phyloP scores from a whole-genome alignment of 2,113 vertebrate species.

The Leptosomus discolor region DNA sequence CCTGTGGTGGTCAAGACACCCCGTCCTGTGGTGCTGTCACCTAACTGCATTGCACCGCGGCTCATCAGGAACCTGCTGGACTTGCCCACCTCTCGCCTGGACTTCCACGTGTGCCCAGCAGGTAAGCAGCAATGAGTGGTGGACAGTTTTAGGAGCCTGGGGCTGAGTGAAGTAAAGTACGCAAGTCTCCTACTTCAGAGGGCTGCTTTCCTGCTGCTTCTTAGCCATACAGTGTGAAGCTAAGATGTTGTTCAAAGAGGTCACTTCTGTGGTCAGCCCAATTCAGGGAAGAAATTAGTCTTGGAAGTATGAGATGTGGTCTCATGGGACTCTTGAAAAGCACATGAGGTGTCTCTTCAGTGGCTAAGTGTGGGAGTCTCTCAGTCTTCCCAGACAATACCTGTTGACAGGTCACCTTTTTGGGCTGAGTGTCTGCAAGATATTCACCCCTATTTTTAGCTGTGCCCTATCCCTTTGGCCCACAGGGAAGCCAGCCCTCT shows the following conservation, averaged over 20 bases:
- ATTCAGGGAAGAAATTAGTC: neutral
- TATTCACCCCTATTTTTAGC: neutral
- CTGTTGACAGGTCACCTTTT: neutral
- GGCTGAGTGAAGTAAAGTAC: neutral
- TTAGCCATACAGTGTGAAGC: neutral
- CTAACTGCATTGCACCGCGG: slow-evolving; percentile 80
- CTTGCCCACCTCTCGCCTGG: slow-evolving; percentile 84
- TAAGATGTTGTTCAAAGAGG: neutral
- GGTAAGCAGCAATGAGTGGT: slow-evolving; percentile 62
- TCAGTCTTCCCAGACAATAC: neutral
- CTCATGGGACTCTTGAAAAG: neutral
- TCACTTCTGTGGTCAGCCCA: neutral
- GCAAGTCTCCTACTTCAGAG: neutral
- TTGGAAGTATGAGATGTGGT: neutral
- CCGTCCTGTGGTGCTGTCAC: slow-evolving; percentile 87
- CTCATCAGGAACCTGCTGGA: slow-evolving; percentile 90
- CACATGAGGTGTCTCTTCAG: neutral
- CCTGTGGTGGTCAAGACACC: slow-evolving; percentile 74
- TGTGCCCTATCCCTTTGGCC: neutral
- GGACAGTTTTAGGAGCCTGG: neutral
- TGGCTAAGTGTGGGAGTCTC: neutral
- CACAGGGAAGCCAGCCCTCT: neutral
- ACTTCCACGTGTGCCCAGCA: slow-evolving; percentile 84
- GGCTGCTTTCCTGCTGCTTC: neutral
- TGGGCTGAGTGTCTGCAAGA: neutral